phyloP scores from a whole-genome alignment of 2,888 invertebrate genomes.

The Ischnus inquisitorius region DNA sequence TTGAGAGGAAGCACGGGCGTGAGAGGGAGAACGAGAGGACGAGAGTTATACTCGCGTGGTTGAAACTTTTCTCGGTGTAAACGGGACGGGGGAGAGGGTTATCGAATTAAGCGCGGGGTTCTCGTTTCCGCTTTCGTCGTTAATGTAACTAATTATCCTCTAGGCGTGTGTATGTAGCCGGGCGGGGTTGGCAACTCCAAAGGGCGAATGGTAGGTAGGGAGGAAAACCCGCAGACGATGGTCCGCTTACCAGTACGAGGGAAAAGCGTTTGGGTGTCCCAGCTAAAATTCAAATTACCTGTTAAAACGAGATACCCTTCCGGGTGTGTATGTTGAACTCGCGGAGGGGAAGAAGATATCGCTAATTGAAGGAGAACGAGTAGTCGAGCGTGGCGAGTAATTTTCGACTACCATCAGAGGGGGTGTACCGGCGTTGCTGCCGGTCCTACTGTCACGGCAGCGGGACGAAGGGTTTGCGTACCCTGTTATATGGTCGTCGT shows the following conservation, averaged over 20 bases:
- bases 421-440: conserved; percentile 40
- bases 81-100: conserved; percentile 16
- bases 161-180: conserved; percentile 31
- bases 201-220: conserved; percentile 6
- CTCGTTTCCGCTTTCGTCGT: conserved; percentile 32
- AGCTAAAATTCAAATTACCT: conserved; percentile 68
- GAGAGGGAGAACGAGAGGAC: conserved; percentile 21
- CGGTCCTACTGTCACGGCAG: not conserved
- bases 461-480: conserved; percentile 48
- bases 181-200: not conserved
- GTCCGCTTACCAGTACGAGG: conserved; percentile 2
- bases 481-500: conserved; percentile 58
- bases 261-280: conserved; percentile 1
- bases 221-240: no score
- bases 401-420: conserved; percentile 36
- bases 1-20: not conserved
- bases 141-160: conserved; percentile 64
- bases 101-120: conserved; percentile 63
- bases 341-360: conserved; percentile 50
- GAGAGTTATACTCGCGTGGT: conserved; percentile 13
- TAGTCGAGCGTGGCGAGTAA: conserved; percentile 65
- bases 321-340: conserved; percentile 28
- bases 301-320: conserved; percentile 67
- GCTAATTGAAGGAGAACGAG: conserved; percentile 70
- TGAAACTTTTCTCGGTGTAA: conserved; percentile 50